These are phyloP conservation scores for Abramis brama DNA, from an alignment of 2,113 vertebrate genomes.

Conservation along the genomic window DNA sequence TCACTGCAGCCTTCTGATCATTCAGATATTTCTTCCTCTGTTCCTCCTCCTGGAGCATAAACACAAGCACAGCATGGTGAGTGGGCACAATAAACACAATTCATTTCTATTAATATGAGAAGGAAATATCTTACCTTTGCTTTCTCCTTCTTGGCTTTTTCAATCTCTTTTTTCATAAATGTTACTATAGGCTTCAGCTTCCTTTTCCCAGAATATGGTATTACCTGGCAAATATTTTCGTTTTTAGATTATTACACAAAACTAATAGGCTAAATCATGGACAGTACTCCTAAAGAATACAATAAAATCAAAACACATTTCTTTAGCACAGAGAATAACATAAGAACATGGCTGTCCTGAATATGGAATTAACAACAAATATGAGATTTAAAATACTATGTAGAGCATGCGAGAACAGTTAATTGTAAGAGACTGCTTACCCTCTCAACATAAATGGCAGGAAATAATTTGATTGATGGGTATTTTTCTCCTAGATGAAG, in stretches of 20 bases:
- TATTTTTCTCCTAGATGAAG: constrained; percentile 67
- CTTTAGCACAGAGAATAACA: neutral
- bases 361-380: too few species aligned
- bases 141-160: constrained; percentile 71
- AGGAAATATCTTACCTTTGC: constrained; percentile 63
- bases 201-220: constrained; percentile 70
- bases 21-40: constrained; percentile 73
- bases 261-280: neutral
- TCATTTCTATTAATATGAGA: neutral
- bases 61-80: constrained; percentile 4
- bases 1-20: constrained; percentile 62
- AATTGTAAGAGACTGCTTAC: constrained; percentile 53
- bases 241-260: constrained; percentile 17
- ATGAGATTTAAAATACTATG: too few species aligned
- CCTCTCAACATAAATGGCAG: constrained; percentile 75
- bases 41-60: constrained; percentile 70
- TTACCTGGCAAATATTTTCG: constrained; percentile 59
- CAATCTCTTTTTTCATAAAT: constrained; percentile 73
- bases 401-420: neutral
- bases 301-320: neutral
- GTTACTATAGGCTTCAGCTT: constrained; percentile 67
- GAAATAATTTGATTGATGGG: constrained; percentile 85
- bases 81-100: neutral
- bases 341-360: neutral
- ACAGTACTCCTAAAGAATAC: neutral